A percentile compares a stretch with the other conserved stretches of the same genome.
phyloP scores from a whole-genome alignment of 2,113 vertebrate species.

The human region DNA sequence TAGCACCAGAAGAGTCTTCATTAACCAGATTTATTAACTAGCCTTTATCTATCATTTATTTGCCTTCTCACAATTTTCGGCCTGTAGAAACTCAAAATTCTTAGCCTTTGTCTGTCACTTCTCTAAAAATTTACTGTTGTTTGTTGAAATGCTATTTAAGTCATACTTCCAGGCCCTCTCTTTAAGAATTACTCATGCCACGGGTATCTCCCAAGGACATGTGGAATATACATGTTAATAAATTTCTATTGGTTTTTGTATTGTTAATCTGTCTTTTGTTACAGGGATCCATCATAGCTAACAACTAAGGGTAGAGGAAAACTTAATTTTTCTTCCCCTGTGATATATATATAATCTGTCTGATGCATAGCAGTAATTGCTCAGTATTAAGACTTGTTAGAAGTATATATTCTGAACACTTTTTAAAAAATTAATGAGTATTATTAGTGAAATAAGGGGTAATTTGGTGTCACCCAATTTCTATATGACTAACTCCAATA shows the following conservation, averaged over 20 bases:
- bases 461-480: background rate
- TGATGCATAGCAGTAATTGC: background rate
- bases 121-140: background rate
- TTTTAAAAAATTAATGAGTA: background rate
- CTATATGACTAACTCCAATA: background rate
- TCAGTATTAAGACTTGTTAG: background rate
- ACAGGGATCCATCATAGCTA: background rate
- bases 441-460: background rate
- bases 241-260: background rate
- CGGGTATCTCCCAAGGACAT: background rate
- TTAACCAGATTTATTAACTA: background rate
- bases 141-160: background rate
- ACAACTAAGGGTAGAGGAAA: background rate
- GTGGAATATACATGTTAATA: background rate
- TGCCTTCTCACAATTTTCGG: background rate
- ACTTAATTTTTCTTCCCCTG: background rate
- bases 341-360: background rate
- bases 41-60: background rate
- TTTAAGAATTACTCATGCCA: background rate
- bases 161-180: background rate
- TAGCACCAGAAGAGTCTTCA: background rate
- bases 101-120: background rate
- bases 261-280: background rate
- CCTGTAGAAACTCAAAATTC: background rate
- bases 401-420: background rate